phyloP scores from a whole-genome alignment of 2,797 vertebrate species.

The Pelobates cultripes region DNA sequence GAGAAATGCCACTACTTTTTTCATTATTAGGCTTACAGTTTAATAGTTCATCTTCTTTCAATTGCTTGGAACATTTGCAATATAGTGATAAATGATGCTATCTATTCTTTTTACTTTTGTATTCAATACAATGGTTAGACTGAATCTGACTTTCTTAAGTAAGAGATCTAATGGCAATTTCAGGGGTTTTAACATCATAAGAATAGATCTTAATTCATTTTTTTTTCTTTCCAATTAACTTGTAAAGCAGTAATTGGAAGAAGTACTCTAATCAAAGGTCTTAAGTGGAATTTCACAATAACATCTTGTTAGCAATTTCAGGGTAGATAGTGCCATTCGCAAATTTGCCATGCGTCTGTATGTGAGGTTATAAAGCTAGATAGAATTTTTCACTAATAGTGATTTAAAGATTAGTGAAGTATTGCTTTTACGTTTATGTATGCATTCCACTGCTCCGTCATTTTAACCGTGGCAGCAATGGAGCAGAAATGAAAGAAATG shows the following conservation, averaged over 20 bases:
- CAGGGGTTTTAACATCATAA: conserved; percentile 31
- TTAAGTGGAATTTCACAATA: conserved; percentile 45
- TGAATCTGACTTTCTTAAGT: conserved; percentile 22
- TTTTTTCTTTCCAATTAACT: conserved; percentile 35
- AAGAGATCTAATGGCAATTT: conserved; percentile 42
- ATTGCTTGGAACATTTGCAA: conserved; percentile 47
- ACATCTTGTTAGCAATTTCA: conserved; percentile 32
- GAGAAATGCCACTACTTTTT: conserved; percentile 9
- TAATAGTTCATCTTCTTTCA: conserved; percentile 52
- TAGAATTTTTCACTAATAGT: conserved; percentile 18
- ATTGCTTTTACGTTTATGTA: not conserved
- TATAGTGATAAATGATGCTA: conserved; percentile 41
- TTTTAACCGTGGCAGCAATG: no score
- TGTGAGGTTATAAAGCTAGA: conserved; percentile 28
- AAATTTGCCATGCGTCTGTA: not conserved
- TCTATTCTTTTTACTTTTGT: conserved; percentile 47
- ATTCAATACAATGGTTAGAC: conserved; percentile 22
- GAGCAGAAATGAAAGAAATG: no score
- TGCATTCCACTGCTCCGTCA: not conserved
- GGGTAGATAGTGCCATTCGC: not conserved
- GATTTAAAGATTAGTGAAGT: conserved; percentile 19
- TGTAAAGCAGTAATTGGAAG: conserved; percentile 37
- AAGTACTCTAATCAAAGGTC: conserved; percentile 21
- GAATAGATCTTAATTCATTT: conserved; percentile 45
- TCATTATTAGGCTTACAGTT: conserved; percentile 38